A percentile compares a stretch with the other conserved stretches of the same genome.
phyloP scores from a whole-genome alignment of 2,888 invertebrate species.

The Oscheius sp. region DNA sequence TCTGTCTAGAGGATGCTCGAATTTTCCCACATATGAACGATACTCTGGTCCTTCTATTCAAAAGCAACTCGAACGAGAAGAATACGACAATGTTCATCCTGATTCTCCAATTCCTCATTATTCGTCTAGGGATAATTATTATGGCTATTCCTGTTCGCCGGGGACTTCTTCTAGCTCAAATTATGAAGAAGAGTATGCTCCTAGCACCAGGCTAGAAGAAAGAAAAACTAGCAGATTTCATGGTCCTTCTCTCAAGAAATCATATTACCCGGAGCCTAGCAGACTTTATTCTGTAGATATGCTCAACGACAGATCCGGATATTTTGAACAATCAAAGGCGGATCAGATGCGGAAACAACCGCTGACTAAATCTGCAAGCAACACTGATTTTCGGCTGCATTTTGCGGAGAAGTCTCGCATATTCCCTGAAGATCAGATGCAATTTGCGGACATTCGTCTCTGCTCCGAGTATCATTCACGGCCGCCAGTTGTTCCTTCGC shows the following conservation, averaged over 20 bases:
- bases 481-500: constrained; percentile 38
- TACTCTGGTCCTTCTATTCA: neutral
- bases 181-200: constrained; percentile 37
- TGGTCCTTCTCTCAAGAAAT: too few species aligned
- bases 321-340: neutral
- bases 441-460: neutral
- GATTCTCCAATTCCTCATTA: constrained; percentile 26
- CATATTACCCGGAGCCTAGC: neutral
- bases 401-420: constrained; percentile 10
- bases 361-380: neutral
- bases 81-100: constrained; percentile 50
- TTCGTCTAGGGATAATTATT: constrained; percentile 5
- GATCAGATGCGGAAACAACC: neutral
- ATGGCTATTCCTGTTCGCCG: constrained; percentile 26
- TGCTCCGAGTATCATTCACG: neutral
- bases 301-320: neutral
- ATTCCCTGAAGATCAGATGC: neutral
- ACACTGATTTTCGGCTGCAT: neutral
- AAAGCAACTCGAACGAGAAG: constrained; percentile 30
- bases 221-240: neutral
- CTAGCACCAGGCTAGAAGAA: neutral
- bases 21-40: constrained; percentile 33
- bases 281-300: neutral
- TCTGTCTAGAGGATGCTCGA: constrained; percentile 37
- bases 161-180: constrained; percentile 43